phyloP scores from a whole-genome alignment of 2,888 invertebrate species.

The Pandemis heparana region DNA sequence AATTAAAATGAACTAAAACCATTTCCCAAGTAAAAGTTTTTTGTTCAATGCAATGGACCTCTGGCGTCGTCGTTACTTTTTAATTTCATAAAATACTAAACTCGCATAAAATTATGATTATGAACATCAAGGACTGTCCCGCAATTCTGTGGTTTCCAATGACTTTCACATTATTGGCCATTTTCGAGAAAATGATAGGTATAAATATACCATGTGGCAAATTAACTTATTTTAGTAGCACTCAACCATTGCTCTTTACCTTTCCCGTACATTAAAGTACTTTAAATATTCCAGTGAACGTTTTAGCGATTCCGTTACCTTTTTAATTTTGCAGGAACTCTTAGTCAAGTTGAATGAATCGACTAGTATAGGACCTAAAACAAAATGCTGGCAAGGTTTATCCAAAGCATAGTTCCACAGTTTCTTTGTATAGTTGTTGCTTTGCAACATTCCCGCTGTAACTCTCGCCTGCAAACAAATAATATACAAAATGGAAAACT shows the following conservation, averaged over 20 bases:
- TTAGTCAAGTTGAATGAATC: constrained; percentile 66
- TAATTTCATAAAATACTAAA: too few species aligned
- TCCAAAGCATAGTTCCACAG: constrained; percentile 69
- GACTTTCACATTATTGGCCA: too few species aligned
- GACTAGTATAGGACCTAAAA: constrained; percentile 67
- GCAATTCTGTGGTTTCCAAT: too few species aligned
- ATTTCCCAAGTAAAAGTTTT: too few species aligned
- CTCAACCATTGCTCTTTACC: neutral
- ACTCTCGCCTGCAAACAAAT: constrained; percentile 66
- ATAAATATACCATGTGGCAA: neutral
- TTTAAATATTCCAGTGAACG: neutral
- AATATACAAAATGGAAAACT: neutral
- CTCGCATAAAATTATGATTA: too few species aligned
- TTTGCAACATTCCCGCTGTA: constrained; percentile 58
- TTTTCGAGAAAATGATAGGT: neutral
- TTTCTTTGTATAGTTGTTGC: constrained; percentile 63
- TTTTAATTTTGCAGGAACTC: constrained; percentile 65
- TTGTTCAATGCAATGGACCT: too few species aligned
- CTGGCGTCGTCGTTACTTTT: too few species aligned
- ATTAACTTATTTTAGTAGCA: too few species aligned
- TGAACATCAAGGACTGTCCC: too few species aligned
- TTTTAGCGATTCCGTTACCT: constrained; percentile 56
- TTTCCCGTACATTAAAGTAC: neutral
- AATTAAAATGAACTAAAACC: too few species aligned
- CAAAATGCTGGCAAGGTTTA: constrained; percentile 77